Conservation (phyloP, 1,140 invertebrate species). For the Manduca sexta region DNA sequence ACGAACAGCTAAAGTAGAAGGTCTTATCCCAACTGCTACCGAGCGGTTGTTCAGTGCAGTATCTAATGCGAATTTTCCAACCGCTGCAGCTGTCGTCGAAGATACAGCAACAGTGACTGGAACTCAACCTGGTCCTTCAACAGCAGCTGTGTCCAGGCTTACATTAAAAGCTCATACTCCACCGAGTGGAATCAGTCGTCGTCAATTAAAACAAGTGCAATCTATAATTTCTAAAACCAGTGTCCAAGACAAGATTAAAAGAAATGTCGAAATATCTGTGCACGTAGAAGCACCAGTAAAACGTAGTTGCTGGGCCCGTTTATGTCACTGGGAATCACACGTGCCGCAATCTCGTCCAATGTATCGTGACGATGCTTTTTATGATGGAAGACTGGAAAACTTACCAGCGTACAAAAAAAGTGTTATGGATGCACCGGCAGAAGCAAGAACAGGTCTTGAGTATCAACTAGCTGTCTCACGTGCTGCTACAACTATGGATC, state of each 20-base stretch:
- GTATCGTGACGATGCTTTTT: conserved; percentile 91
- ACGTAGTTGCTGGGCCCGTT: conserved; percentile 34
- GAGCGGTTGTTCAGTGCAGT: conserved; percentile 55
- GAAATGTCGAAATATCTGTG: conserved; percentile 32
- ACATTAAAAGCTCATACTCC: conserved; percentile 43
- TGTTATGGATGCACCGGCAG: conserved; percentile 29
- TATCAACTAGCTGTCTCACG: conserved; percentile 61
- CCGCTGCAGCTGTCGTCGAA: conserved; percentile 49
- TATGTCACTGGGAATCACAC: conserved; percentile 54
- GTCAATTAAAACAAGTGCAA: conserved; percentile 58
- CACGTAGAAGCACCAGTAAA: conserved; percentile 33
- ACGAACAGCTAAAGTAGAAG: conserved; percentile 21
- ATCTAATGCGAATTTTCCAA: conserved; percentile 57
- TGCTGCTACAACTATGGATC: conserved; percentile 50
- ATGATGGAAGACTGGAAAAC: conserved; percentile 82
- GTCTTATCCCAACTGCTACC: conserved; percentile 33
- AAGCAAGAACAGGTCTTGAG: conserved; percentile 55
- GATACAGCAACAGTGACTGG: conserved; percentile 16
- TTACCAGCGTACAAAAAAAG: conserved; percentile 84
- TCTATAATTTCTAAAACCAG: conserved; percentile 51
- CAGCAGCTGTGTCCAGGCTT: conserved; percentile 37
- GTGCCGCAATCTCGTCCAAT: conserved; percentile 77
- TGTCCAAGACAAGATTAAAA: conserved; percentile 43
- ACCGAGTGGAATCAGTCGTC: conserved; percentile 42
- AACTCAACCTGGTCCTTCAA: conserved; percentile 41